Conservation (phyloP, 1,140 invertebrate species). For the Atta colombica region DNA sequence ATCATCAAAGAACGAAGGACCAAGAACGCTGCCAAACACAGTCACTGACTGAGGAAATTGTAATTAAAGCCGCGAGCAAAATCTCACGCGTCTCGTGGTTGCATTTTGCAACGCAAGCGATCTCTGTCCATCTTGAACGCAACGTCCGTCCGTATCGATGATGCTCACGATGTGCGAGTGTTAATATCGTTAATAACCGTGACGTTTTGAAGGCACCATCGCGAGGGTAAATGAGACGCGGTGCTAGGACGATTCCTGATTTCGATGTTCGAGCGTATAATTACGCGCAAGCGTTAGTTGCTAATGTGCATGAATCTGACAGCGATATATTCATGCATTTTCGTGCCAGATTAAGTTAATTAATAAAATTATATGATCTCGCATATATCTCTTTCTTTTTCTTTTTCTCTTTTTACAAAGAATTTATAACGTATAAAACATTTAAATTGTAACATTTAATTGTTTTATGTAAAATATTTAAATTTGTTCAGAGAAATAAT, state of each 20-base stretch:
- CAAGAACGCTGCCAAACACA: not conserved
- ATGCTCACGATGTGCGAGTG: conserved; percentile 25
- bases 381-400: not conserved
- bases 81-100: conserved; percentile 48
- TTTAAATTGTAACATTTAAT: too few species aligned
- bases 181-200: conserved; percentile 56
- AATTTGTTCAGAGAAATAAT: conserved; percentile 8
- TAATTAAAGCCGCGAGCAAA: conserved; percentile 51
- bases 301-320: conserved; percentile 33
- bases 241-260: conserved; percentile 34
- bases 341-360: conserved; percentile 43
- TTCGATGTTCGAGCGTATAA: conserved; percentile 40
- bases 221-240: conserved; percentile 42
- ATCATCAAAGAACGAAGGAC: not conserved
- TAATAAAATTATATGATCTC: conserved; percentile 28
- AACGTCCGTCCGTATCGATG: conserved; percentile 6
- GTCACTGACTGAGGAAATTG: not conserved
- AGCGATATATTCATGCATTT: conserved; percentile 14
- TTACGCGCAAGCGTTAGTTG: conserved; percentile 47
- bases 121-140: conserved; percentile 33
- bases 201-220: conserved; percentile 41
- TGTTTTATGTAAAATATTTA: not conserved
- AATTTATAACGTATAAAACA: not conserved
- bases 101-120: conserved; percentile 45
- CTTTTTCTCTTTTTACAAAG: not conserved